phyloP scores from a whole-genome alignment of 2,113 vertebrate genomes.

The Donacobius atricapilla region DNA sequence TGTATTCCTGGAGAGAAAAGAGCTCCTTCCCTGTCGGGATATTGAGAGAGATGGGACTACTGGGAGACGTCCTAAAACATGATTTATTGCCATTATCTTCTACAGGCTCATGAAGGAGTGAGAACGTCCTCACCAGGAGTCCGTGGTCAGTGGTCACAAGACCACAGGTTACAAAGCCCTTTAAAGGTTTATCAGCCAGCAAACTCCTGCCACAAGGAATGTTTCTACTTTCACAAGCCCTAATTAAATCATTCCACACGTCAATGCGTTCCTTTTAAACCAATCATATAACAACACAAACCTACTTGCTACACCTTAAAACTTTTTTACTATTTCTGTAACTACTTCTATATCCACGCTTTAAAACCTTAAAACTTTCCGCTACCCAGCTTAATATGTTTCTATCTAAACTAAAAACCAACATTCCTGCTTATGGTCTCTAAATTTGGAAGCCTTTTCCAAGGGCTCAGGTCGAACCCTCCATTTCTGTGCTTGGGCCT shows the following conservation, averaged over 20 bases:
- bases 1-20: background rate
- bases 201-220: background rate
- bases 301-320: background rate
- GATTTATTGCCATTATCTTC: background rate
- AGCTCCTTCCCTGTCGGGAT: background rate
- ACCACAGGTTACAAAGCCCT: background rate
- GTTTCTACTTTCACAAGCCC: background rate
- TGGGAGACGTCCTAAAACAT: background rate
- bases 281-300: background rate
- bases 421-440: too few species aligned
- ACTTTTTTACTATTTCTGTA: too few species aligned
- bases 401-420: too few species aligned
- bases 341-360: too few species aligned
- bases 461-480: too few species aligned
- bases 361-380: too few species aligned
- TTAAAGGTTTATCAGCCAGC: background rate
- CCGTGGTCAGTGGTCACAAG: background rate
- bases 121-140: background rate
- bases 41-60: background rate
- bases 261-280: background rate
- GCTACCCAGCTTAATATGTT: too few species aligned
- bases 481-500: too few species aligned
- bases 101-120: background rate
- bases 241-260: background rate
- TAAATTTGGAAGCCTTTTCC: too few species aligned